A percentile compares a stretch with the other conserved stretches of the same genome.
Evolutionary conservation across 2,888 invertebrate genomes (phyloP).

Genomic region (Gastracanthus pulcherrimus): DNA sequence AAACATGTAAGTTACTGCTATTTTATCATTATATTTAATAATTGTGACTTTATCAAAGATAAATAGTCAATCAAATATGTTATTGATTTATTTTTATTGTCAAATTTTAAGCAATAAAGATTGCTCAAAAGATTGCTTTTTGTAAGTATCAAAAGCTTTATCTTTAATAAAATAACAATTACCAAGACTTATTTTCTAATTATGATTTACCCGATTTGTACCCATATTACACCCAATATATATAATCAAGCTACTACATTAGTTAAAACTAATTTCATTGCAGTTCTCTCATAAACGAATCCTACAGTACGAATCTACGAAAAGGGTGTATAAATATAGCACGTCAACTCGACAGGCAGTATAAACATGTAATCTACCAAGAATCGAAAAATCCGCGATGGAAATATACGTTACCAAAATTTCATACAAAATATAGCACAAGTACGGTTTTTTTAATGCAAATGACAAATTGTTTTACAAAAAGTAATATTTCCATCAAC

Average conservation of each 20-base stretch:
- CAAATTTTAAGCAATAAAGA: no score
- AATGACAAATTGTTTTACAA: not conserved
- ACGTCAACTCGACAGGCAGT: constrained; percentile 41
- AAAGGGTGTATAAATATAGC: constrained; percentile 11
- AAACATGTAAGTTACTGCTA: constrained; percentile 10
- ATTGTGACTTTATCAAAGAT: constrained; percentile 9
- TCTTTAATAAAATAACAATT: not conserved
- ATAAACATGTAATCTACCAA: constrained; percentile 18
- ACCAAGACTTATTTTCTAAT: not conserved
- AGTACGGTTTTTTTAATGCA: not conserved
- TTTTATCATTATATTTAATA: not conserved
- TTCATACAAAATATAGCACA: constrained; percentile 5
- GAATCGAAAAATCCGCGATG: constrained; percentile 7
- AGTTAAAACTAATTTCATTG: constrained; percentile 42
- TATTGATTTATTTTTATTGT: no score
- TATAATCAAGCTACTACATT: constrained; percentile 20
- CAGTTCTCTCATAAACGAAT: constrained; percentile 15
- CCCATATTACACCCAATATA: not conserved
- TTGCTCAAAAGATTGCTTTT: no score
- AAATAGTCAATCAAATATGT: not conserved
- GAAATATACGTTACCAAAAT: not conserved
- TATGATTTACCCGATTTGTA: constrained; percentile 15
- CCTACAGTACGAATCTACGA: constrained; percentile 18
- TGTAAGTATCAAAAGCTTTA: no score
- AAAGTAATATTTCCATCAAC: constrained; percentile 11